Percentiles rank a stretch among this genome's conserved stretches.
Conservation (phyloP, 2,113 vertebrate species). For the Misgurnus mizolepis region DNA sequence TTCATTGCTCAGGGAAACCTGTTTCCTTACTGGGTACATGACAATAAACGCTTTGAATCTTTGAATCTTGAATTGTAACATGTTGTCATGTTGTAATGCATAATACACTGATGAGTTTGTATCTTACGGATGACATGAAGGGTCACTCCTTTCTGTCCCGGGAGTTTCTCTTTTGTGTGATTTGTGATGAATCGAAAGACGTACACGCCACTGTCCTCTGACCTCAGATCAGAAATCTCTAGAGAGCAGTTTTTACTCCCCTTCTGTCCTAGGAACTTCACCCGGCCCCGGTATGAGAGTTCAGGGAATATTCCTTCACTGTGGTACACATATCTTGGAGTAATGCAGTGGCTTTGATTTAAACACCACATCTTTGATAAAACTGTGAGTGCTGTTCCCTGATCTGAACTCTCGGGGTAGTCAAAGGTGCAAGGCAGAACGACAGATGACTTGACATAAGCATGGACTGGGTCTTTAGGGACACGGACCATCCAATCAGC, state of each 20-base stretch:
- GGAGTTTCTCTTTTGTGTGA: slow-evolving; percentile 68
- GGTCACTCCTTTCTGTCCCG: slow-evolving; percentile 66
- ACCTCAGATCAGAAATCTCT: slow-evolving; percentile 65
- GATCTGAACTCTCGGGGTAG: slow-evolving; percentile 59
- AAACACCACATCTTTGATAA: slow-evolving; percentile 74
- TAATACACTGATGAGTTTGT: not conserved
- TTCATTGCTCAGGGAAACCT: too few relatives aligned
- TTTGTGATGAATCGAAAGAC: slow-evolving; percentile 73
- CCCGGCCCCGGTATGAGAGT: slow-evolving; percentile 61
- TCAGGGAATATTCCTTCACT: slow-evolving; percentile 65
- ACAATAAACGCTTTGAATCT: too few relatives aligned
- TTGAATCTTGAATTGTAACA: too few relatives aligned
- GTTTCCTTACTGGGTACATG: too few relatives aligned
- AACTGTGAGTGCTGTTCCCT: slow-evolving; percentile 34
- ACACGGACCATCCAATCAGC: slow-evolving; percentile 65
- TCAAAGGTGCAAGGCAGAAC: slow-evolving; percentile 71
- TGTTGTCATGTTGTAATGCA: too few relatives aligned
- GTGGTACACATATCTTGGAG: slow-evolving; percentile 72
- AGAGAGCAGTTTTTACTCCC: slow-evolving; percentile 70
- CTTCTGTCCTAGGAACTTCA: slow-evolving; percentile 64
- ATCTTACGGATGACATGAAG: slow-evolving; percentile 66
- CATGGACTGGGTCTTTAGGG: slow-evolving; percentile 58
- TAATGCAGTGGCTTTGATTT: slow-evolving; percentile 65
- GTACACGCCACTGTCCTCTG: slow-evolving; percentile 68
- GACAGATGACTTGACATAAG: slow-evolving; percentile 63